Evolutionary conservation across 2,113 vertebrate species (phyloP), one percentile per base, ranked within the genome.

Genomic region (Triplophysa rosa): DNA sequence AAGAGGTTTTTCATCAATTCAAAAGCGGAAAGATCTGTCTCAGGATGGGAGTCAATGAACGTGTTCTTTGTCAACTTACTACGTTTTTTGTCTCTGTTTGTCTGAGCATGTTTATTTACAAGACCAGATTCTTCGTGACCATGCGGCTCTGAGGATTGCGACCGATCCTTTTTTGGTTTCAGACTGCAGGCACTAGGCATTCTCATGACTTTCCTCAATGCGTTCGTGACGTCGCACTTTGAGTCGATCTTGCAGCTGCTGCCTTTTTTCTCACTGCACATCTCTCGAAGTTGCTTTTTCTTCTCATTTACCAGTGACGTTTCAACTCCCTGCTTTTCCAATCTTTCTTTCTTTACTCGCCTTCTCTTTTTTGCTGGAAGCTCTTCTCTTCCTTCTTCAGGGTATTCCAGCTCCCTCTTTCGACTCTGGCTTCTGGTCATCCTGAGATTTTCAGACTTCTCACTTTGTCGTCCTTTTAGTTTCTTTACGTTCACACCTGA

Each of bases 351-450:
- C 19, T 65, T 23, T 6, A 8, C 33, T 59, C 26, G 61, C 68
- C 29, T 54, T 47, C 33, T 33, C 54, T 1, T 42, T 49, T 70
- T 37, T 7, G 17, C 11, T 2, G 23, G 61, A 6, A 10, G 37
- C 47, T 63, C 26, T 1, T 24, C 47, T 52, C 33, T 63, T 29
- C 26, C 29, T 49, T 80, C 49, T 8, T 70, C 56, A 2, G 19
- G 7, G 1, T 24, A 0, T 59, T 65, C 69, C 17, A 76, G 52
- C 47, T 80, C 77, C 49, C 70, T 72, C 67, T 82, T 84, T 16
- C 24, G 49, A 33, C 59, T 76, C 37, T 83, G 82, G 63, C 80
- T 83, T 14, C 84, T 71, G 40, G 84, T 84, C 16, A 82, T 56
- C 63, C 71, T 78, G 47, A 3, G 37, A 37, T 26, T 73, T 61